Conservation (phyloP, 2,113 vertebrate genomes). For the Galemys pyrenaicus region DNA sequence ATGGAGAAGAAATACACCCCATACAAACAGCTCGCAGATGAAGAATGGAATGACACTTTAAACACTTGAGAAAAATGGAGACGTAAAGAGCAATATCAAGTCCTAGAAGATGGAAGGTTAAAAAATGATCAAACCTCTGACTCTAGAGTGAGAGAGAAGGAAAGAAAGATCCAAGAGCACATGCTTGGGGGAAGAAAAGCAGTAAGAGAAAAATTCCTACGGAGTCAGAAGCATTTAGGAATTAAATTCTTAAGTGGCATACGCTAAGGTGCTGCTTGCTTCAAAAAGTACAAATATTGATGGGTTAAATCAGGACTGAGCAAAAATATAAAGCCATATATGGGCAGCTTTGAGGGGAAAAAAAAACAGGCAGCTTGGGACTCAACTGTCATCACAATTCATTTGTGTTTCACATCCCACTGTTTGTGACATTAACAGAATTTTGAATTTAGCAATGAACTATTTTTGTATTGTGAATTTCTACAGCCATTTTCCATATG, state of each 20-base stretch:
- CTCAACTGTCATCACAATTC: slow-evolving; percentile 81
- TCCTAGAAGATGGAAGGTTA: neutral
- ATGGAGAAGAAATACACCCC: neutral
- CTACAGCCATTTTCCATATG: slow-evolving; percentile 79
- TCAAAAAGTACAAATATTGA: slow-evolving; percentile 79
- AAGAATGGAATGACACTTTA: neutral
- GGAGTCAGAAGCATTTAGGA: slow-evolving; percentile 9
- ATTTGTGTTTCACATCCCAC: slow-evolving; percentile 80
- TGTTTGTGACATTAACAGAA: slow-evolving; percentile 82
- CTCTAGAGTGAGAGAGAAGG: neutral
- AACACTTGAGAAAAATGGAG: neutral
- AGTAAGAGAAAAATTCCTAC: slow-evolving; percentile 7
- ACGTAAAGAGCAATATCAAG: neutral
- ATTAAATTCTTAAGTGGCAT: slow-evolving; percentile 37
- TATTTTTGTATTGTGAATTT: slow-evolving; percentile 80
- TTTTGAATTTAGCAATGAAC: slow-evolving; percentile 79
- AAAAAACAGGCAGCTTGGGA: slow-evolving; percentile 77
- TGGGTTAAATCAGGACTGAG: slow-evolving; percentile 77
- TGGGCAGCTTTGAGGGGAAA: slow-evolving; percentile 54
- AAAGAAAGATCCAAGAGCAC: neutral
- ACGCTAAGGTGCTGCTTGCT: slow-evolving; percentile 51
- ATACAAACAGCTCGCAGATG: neutral
- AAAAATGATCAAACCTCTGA: neutral
- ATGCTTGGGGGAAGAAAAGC: neutral
- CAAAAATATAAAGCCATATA: slow-evolving; percentile 77